These are phyloP conservation scores for Haemorhous mexicanus DNA, from an alignment of 2,113 vertebrate genomes.

Conservation along the genomic window DNA sequence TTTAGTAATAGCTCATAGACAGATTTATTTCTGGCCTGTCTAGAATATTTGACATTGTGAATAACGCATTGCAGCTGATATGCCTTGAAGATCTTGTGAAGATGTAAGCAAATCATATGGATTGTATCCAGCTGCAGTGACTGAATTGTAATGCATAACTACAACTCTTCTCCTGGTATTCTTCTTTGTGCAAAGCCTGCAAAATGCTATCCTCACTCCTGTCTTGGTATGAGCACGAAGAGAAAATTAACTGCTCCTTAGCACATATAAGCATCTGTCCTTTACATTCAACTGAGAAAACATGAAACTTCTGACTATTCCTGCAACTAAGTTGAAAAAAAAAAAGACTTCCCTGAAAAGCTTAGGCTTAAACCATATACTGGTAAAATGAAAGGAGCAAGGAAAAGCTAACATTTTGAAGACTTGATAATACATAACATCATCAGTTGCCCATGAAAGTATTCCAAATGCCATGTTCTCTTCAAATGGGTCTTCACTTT, in stretches of 20 bases:
- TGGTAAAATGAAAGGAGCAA: neutral
- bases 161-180: neutral
- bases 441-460: neutral
- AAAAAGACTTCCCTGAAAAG: neutral
- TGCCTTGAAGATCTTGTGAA: slow-evolving; percentile 33
- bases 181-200: neutral
- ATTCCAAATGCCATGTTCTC: neutral
- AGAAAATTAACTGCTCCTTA: neutral
- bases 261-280: neutral
- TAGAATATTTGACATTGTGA: slow-evolving; percentile 41
- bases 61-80: slow-evolving; percentile 42
- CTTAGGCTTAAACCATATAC: neutral
- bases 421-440: neutral
- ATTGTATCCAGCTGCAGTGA: slow-evolving; percentile 11
- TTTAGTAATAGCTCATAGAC: slow-evolving; percentile 31
- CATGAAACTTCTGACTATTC: neutral
- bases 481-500: neutral
- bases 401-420: neutral
- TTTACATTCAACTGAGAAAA: neutral
- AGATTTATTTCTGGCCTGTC: slow-evolving; percentile 49
- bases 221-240: neutral
- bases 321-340: neutral
- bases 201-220: neutral
- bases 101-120: slow-evolving; percentile 30
- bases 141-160: neutral